These are phyloP conservation scores for Lepus townsendii DNA, from an alignment of 2,797 vertebrate species.

Conservation along the genomic window DNA sequence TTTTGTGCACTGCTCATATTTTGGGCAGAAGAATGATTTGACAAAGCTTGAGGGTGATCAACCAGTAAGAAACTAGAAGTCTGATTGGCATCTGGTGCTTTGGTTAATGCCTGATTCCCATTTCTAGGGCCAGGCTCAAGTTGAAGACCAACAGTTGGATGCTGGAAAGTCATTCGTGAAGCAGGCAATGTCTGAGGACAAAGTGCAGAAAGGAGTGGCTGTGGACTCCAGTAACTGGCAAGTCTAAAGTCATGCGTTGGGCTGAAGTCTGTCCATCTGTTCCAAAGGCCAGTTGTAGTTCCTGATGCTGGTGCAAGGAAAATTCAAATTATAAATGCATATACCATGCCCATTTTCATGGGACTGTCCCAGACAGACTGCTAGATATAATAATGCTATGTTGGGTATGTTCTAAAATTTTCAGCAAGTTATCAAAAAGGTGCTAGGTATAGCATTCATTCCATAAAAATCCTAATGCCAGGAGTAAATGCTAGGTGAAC, in stretches of 20 bases:
- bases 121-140: constrained; percentile 86
- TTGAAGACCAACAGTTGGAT: constrained; percentile 74
- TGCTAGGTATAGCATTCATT: constrained; percentile 5
- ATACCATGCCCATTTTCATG: constrained; percentile 28
- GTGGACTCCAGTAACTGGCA: constrained; percentile 74
- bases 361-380: constrained; percentile 28
- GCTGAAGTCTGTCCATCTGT: constrained; percentile 65
- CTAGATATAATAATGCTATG: constrained; percentile 60
- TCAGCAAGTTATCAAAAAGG: constrained; percentile 46
- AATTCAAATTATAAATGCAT: constrained; percentile 63
- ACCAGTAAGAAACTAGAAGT: constrained; percentile 66
- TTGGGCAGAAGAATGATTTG: constrained; percentile 66
- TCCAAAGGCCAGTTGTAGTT: constrained; percentile 83
- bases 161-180: constrained; percentile 82
- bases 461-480: constrained; percentile 50
- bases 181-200: constrained; percentile 88
- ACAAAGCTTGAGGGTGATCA: constrained; percentile 67
- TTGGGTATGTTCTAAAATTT: constrained; percentile 34
- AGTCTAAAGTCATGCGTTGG: constrained; percentile 64
- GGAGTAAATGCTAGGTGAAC: constrained; percentile 63
- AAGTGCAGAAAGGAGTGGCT: constrained; percentile 88
- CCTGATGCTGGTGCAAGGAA: constrained; percentile 87
- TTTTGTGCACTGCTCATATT: constrained; percentile 64
- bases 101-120: constrained; percentile 76
- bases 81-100: constrained; percentile 69